Evolutionary conservation across 2,888 invertebrate genomes (phyloP), one percentile per base, ranked within the genome.

Genomic region (Yponomeuta malinellus): DNA sequence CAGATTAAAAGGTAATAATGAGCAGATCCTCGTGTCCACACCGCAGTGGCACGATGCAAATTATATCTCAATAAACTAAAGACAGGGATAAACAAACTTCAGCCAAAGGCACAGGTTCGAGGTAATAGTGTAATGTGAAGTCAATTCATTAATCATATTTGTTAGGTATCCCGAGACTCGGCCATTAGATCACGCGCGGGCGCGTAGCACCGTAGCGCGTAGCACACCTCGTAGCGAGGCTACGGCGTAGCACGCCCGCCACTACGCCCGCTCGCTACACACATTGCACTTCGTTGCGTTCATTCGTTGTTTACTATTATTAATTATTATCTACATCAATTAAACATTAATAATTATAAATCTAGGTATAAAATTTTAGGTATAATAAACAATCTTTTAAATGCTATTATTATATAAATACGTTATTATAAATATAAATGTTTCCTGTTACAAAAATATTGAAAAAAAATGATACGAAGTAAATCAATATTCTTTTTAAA

Each of bases 321-420:
- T 86, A 88, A 89, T 86, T 88, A 88, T 88, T 88, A 90, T 85
- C 87, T 87, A 89, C 92, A 92, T 92, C 92, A 92, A 92, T 92
- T 92, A 91, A 89, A 91, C 90, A 90, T 91, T 90, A 89, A 88
- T 90, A 59, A 90, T 89, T 89, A 92, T 91, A 88, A 91, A 88
- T 85, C 82, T 91, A 92, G 92, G 85, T 92, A 92, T 90, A 84
- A 91, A 92, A 93, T 89, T 92, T 92, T 93, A 93, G 93, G 90
- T 93, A 92, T 90, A 92, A 90, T 91, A 90, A 93, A 93, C 92
- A 92, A 93, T 91, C 92, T 92, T 93, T 92, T 93, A 91, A 92
- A 92, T 88, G 91, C 92, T 92, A 91, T 91, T 91, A 92, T 92
- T 91, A 92, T 92, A 92, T 91, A 92, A 92, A 93, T 93, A 93